Evolutionary conservation across 2,888 invertebrate species (phyloP), one percentile per base, ranked within the genome.

Genomic region (Nomada flava): DNA sequence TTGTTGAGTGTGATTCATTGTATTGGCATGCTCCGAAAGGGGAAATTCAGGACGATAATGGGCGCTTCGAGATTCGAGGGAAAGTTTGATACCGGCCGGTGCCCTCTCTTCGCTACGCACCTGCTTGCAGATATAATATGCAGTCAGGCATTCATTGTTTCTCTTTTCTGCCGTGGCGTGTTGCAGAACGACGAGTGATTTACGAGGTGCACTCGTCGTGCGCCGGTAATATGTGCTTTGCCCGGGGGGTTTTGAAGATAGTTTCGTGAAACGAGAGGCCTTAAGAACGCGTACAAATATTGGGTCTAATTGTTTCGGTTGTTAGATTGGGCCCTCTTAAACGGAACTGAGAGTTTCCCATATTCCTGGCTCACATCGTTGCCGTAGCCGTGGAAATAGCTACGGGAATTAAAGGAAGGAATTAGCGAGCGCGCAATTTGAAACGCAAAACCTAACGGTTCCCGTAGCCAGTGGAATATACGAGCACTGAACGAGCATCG

Each of bases 111-210:
- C 50, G 42, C 10, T 64, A 77, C 76, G 77, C 70, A 82, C 74
- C 67, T 81, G 67, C 74, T 59, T 63, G 18, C 60, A 59, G 50
- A 60, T 57, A 36, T 55, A 53, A 47, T 74, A 59, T 50, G 29
- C 60, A 52, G 44, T 20, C 71, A 47, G 63, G 62, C 60, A 55
- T 55, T 85, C 85, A 82, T 85, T 85, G 85, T 85, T 85, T 82
- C 85, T 85, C 75, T 74, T 70, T 72, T 82, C 71, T 63, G 64
- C 42, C 42, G 53, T 60, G 50, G 57, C 64, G 63, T 50, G 82
- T 85, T 73, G 79, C 76, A 69, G 85, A 85, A 85, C 74, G 79
- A 79, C 85, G 74, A 82, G 76, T 85, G 85, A 85, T 85, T 85
- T 85, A 85, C 74, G 85, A 85, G 78, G 73, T 73, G 84, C 84